Base-by-base conservation (phyloP, 1,140 invertebrate genomes). In the Lucilia cuprina region DNA sequence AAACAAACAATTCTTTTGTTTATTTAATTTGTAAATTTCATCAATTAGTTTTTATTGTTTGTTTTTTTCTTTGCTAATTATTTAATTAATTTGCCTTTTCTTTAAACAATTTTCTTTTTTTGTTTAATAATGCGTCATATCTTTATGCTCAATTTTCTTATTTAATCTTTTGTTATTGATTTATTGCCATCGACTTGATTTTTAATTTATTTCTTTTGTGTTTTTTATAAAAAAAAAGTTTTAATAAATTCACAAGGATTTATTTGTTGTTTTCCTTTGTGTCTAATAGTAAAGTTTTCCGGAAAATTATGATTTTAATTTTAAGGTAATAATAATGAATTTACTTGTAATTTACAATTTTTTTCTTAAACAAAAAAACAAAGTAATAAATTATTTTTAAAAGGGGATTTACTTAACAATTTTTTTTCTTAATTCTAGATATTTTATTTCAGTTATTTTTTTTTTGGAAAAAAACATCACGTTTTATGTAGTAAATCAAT, bases 141-240 rank as follows among this genome's bases (percentile, higher is more conserved):
- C 14, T 17, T n/a, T 5, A n/a, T 17, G 55, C 25, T 30, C 25
- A 30, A 17, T 60, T 14, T n/a, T 60, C 17, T 60, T 30, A 7
- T 70, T 70, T 21, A 70, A 21, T 70, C 65, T 70, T 70, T 70
- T 70, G n/a, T 70, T 70, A 70, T 25, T 70, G 65, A 70, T 70
- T 70, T 70, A 70, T 70, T 70, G 9, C 12, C 21, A 21, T 70
- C 19, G 21, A 19, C 21, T 21, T 21, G 19, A 70, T 25, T 2
- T 25, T 70, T 19, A 1, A 21, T 5, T 70, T 19, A 70, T 70
- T 10, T 70, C 19, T 25, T n/a, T 70, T 19, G n/a, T 19, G 4
- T 17, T 60, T 60, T 60, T n/a, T 60, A 2, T 60, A 0, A n/a
- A n/a, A n/a, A 14, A 60, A 60, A n/a, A n/a, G 25, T 70, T 70